A percentile compares a stretch with the other conserved stretches of the same genome.
Conservation (phyloP, 2,113 vertebrate genomes). For the Sceloporus tristichus region DNA sequence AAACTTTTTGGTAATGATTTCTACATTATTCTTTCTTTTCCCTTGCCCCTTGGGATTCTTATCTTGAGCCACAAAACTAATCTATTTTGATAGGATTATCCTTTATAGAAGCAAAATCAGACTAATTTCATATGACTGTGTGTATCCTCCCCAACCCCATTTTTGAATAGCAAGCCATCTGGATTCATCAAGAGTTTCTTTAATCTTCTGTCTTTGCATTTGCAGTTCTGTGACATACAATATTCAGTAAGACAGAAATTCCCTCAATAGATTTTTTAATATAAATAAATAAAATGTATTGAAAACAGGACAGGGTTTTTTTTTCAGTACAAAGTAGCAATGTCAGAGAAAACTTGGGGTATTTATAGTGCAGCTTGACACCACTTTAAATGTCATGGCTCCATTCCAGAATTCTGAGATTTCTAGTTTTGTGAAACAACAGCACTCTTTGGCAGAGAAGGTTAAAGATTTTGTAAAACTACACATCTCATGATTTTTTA, state of each 20-base stretch:
- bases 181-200: conserved; percentile 2
- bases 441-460: too few species aligned
- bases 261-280: conserved; percentile 35
- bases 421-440: too few species aligned
- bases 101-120: conserved; percentile 15
- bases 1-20: not conserved
- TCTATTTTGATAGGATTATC: conserved; percentile 11
- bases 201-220: conserved; percentile 22
- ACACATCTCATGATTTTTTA: too few species aligned
- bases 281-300: conserved; percentile 16
- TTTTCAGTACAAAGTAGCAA: conserved; percentile 50
- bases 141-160: conserved; percentile 2
- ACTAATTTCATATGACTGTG: not conserved
- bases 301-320: conserved; percentile 44
- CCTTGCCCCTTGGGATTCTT: not conserved
- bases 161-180: conserved; percentile 35
- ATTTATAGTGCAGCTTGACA: not conserved
- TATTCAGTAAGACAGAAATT: conserved; percentile 36
- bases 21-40: conserved; percentile 11
- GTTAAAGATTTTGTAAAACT: too few species aligned
- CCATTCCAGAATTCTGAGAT: too few species aligned
- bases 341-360: conserved; percentile 28
- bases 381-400: too few species aligned
- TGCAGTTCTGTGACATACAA: conserved; percentile 40
- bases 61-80: conserved; percentile 18